Evolutionary conservation across 2,797 vertebrate genomes (phyloP).

Genomic region (Cetoscarus ocellatus): DNA sequence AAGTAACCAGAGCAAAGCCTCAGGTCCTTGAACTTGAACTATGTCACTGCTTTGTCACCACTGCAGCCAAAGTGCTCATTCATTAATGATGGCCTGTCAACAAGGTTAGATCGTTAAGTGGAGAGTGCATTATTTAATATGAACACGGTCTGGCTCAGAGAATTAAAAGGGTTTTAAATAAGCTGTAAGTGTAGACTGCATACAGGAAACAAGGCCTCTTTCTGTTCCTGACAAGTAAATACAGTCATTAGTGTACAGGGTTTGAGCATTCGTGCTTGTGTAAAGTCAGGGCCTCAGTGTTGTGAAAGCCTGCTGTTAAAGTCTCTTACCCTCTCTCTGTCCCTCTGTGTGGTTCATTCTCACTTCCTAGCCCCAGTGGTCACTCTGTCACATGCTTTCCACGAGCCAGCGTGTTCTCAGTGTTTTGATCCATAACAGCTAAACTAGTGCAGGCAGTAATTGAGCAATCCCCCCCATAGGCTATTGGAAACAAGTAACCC

Average conservation of each 20-base stretch:
- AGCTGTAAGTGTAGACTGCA: not conserved
- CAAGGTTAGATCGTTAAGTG: conserved; percentile 49
- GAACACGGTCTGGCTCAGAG: conserved; percentile 28
- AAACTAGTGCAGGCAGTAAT: conserved; percentile 11
- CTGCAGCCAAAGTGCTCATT: conserved; percentile 76
- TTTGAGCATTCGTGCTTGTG: conserved; percentile 7
- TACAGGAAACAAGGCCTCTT: conserved; percentile 15
- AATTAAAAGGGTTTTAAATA: conserved; percentile 17
- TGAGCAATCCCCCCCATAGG: conserved; percentile 30
- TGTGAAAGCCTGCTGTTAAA: conserved; percentile 7
- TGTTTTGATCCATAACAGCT: conserved; percentile 46
- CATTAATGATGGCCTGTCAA: conserved; percentile 80
- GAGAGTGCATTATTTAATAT: conserved; percentile 64
- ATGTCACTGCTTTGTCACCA: conserved; percentile 72
- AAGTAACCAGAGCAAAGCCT: conserved; percentile 37
- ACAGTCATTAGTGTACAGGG: not conserved
- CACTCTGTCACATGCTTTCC: conserved; percentile 58
- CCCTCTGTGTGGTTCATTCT: not conserved
- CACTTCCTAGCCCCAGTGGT: conserved; percentile 27
- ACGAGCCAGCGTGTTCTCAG: conserved; percentile 17
- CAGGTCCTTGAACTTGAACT: conserved; percentile 7
- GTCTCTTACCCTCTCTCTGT: not conserved
- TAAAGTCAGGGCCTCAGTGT: conserved; percentile 1
- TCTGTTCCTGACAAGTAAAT: conserved; percentile 19
- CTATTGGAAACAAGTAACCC: conserved; percentile 5